A percentile compares a stretch with the other conserved stretches of the same genome.
Conservation (phyloP, 2,888 invertebrate species). For the Parnassius glacialis region DNA sequence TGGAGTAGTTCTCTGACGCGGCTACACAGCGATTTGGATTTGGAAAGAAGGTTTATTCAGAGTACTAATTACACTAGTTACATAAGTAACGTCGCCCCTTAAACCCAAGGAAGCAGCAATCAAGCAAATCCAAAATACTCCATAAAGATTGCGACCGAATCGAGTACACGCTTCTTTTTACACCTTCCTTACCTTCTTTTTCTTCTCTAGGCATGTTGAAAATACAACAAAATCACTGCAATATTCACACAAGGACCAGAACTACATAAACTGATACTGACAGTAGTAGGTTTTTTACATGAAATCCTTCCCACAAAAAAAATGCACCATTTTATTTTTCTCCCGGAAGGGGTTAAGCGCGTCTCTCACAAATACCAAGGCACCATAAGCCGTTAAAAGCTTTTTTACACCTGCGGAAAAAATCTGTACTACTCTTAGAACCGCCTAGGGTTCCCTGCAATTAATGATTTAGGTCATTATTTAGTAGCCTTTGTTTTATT, state of each 20-base stretch:
- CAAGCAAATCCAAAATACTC: conserved; percentile 12
- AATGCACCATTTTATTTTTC: background rate
- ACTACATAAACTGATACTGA: conserved; percentile 3
- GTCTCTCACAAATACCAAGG: conserved; percentile 16
- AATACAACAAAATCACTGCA: background rate
- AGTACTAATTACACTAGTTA: background rate
- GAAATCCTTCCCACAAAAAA: background rate
- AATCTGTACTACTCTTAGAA: no score
- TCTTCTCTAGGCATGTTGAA: no score
- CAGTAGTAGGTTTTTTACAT: background rate
- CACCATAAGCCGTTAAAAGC: conserved; percentile 3
- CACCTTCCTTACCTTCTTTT: no score
- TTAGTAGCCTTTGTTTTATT: no score
- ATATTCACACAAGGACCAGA: conserved; percentile 13
- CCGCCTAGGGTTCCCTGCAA: no score
- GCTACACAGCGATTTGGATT: no score
- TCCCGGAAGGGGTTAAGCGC: background rate
- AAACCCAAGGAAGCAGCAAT: conserved; percentile 18
- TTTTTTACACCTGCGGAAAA: no score
- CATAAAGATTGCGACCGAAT: conserved; percentile 16
- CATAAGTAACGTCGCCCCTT: background rate
- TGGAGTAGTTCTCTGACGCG: no score
- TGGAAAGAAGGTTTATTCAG: no score
- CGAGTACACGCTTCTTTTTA: no score
- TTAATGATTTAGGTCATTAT: no score